Evolutionary conservation across 2,888 invertebrate species (phyloP).

Genomic region (Noctua janthina): DNA sequence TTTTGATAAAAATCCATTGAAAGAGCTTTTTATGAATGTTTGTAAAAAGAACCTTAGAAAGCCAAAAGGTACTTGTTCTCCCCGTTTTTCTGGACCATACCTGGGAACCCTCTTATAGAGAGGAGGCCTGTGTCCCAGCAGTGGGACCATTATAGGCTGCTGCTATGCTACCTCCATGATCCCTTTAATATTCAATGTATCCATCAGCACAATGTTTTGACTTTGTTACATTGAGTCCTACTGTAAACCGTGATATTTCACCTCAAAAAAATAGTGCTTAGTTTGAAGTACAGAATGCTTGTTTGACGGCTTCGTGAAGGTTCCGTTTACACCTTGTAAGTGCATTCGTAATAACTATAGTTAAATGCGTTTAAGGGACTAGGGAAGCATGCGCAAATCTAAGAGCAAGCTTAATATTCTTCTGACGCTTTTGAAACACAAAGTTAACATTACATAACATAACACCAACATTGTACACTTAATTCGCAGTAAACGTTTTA

Average conservation of each 20-base stretch:
- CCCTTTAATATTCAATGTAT: no score
- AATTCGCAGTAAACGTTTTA: no score
- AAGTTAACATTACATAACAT: no score
- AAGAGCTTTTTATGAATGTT: background rate
- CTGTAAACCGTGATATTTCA: background rate
- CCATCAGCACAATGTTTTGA: no score
- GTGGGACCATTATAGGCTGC: no score
- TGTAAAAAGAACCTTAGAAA: background rate
- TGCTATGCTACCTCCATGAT: background rate
- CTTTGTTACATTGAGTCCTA: background rate
- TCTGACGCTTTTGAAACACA: background rate
- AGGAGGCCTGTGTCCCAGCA: no score
- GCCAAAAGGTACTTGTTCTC: background rate
- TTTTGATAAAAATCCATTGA: background rate
- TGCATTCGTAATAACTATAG: background rate
- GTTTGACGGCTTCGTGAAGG: background rate
- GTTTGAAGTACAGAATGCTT: background rate
- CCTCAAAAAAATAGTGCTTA: background rate
- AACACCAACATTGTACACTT: no score
- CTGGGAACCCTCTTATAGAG: no score
- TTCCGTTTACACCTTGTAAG: background rate
- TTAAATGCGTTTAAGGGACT: background rate
- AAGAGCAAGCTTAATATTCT: background rate
- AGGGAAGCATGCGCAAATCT: background rate
- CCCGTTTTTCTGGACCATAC: background rate